phyloP scores from a whole-genome alignment of 2,888 invertebrate genomes.

The Mesorhabditis spiculigera region DNA sequence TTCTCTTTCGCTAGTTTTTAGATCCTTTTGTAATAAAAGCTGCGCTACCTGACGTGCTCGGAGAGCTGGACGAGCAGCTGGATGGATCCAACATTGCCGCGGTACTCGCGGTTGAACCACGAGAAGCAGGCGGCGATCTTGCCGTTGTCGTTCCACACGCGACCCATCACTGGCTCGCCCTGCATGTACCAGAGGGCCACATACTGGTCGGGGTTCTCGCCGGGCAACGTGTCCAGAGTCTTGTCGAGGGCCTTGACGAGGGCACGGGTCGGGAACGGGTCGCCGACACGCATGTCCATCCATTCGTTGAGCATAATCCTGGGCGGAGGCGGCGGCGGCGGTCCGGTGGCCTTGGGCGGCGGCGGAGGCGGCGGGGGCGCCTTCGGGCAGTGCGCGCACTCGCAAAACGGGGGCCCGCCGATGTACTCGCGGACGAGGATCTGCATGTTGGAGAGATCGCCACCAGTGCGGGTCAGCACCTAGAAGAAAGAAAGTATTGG shows the following conservation, averaged over 20 bases:
- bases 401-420: slow-evolving; percentile 32
- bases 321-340: slow-evolving; percentile 25
- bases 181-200: slow-evolving; percentile 52
- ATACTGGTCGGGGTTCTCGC: slow-evolving; percentile 48
- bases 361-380: slow-evolving; percentile 14
- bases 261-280: slow-evolving; percentile 32
- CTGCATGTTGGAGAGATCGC: slow-evolving; percentile 22
- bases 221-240: slow-evolving; percentile 44
- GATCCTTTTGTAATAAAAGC: no score
- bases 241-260: slow-evolving; percentile 37
- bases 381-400: slow-evolving; percentile 17
- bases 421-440: slow-evolving; percentile 28
- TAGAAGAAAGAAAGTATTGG: neutral
- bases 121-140: slow-evolving; percentile 37
- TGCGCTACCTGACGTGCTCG: slow-evolving; percentile 17
- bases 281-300: slow-evolving; percentile 41
- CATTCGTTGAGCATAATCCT: slow-evolving; percentile 32
- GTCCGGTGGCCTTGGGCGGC: slow-evolving; percentile 9
- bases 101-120: slow-evolving; percentile 34
- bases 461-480: slow-evolving; percentile 16
- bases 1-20: no score
- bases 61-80: slow-evolving; percentile 35
- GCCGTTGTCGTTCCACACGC: slow-evolving; percentile 31
- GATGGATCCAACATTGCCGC: slow-evolving; percentile 38
- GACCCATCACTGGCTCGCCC: slow-evolving; percentile 35